Evolutionary conservation across 2,797 vertebrate genomes (phyloP), one percentile per base, ranked within the genome.

Genomic region (Schizopygopsis malacanthus): DNA sequence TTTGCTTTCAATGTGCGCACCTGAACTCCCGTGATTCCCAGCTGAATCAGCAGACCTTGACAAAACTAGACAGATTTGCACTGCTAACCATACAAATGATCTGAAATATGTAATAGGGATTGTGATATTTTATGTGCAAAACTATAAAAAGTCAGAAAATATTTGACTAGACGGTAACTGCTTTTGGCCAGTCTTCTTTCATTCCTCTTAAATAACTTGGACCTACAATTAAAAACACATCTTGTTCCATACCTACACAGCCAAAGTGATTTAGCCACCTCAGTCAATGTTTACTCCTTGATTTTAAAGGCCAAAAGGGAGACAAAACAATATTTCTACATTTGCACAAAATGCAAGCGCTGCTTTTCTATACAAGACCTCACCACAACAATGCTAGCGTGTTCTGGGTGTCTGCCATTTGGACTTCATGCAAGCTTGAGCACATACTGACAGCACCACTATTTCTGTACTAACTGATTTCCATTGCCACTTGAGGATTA

Each of bases 391-490:
- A 75, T 52, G 12, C 71, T 47, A 73, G n/a, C 8, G 8, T 76
- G 71, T 50, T 28, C 13, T 73, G 71, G n/a, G n/a, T 28, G n/a
- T 13, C 13, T 28, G 25, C 47, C 28, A 73, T 6, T 25, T 73
- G n/a, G 45, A 73, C 15, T 28, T 28, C 4, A 71, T 43, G 67
- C 67, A 70, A 22, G 67, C 37, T 70, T 6, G 37, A 71, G 69
- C 5, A 0, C 20, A 43, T 43, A 39, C 69, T 43, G 39, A 71
- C 3, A 43, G 20, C 39, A n/a, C 39, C 69, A 13, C 11, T 70
- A 41, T 70, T 70, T 70, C 67, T 70, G 33, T 22, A 11, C 67
- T 70, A 4, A 20, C 67, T 41, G 67, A 70, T 70, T 70, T 70
- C 67, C 37, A 41, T 41, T 22, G 67, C 39, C 33, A 70, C 67